These are phyloP conservation scores for Oryzias woworae DNA, from an alignment of 2,113 vertebrate species.

Conservation along the genomic window DNA sequence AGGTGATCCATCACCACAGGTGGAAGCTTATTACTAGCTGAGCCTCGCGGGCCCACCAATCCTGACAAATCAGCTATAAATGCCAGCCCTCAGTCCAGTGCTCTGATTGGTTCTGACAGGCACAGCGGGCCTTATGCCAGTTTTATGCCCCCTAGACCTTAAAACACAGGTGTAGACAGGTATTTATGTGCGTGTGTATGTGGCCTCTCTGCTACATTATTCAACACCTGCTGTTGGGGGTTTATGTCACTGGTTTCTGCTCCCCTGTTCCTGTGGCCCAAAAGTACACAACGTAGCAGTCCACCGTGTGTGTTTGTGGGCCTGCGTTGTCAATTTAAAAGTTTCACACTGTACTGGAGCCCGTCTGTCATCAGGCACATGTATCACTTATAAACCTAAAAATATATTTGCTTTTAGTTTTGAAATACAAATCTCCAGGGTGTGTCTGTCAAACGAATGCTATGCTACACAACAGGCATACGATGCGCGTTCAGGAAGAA, in stretches of 20 bases:
- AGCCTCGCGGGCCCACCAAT: constrained; percentile 60
- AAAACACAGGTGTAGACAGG: constrained; percentile 66
- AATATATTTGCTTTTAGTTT: constrained; percentile 28
- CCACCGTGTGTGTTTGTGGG: constrained; percentile 20
- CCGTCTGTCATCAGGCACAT: constrained; percentile 24
- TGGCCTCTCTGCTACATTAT: constrained; percentile 48
- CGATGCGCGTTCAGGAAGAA: no score
- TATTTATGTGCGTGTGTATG: constrained; percentile 22
- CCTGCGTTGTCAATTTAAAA: constrained; percentile 3
- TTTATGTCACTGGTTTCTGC: constrained; percentile 44
- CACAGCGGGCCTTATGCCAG: constrained; percentile 71
- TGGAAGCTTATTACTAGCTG: constrained; percentile 72
- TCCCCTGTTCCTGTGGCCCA: constrained; percentile 24
- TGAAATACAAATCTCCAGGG: no score
- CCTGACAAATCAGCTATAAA: constrained; percentile 75
- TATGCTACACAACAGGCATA: no score
- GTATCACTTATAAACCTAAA: constrained; percentile 44
- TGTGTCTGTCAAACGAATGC: no score
- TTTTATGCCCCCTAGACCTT: constrained; percentile 57
- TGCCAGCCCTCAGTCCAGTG: constrained; percentile 62
- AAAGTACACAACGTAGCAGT: constrained; percentile 38
- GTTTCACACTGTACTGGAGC: constrained; percentile 21
- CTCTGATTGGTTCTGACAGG: constrained; percentile 75
- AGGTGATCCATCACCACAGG: constrained; percentile 78
- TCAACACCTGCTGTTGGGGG: constrained; percentile 55